Evolutionary conservation across 2,888 invertebrate genomes (phyloP), one percentile per base, ranked within the genome.

Genomic region (Nowickia ferox): DNA sequence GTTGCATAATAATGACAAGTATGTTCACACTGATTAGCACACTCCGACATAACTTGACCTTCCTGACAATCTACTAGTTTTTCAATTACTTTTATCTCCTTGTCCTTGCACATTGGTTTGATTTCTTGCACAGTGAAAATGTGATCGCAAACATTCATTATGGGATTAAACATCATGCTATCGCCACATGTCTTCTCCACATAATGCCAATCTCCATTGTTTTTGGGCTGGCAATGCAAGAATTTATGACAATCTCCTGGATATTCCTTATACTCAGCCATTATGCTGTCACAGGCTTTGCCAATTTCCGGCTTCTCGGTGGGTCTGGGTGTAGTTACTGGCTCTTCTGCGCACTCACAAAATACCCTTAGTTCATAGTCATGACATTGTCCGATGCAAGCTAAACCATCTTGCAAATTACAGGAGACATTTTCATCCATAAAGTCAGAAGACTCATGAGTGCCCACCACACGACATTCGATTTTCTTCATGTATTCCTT

Each of bases 351-450:
- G 90, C 96, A 96, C 76, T 93, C 92, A 90, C 97, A 97, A 55
- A 95, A 93, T 1, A 97, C 96, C 44, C 96, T 94, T 68, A 97
- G 95, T 93, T 98, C 97, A 90, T 97, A 97, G 93, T 98, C 97
- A 1, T 95, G 94, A 88, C 98, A 98, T 13, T 91, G 89, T 76
- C 94, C 94, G 59, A 92, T 93, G 90, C 97, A 97, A 8, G 95
- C 92, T 0, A 97, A 93, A 0, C 97, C 97, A 15, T 94, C 93
- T 88, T 96, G 95, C 80, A 97, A 90, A 88, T 95, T 95, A 90
- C 98, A 98, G 88, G 95, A 95, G 0, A 96, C 96, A 89, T 96
- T 94, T 75, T 97, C 94, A 0, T 96, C 96, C 11, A 96, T 96
- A 75, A 95, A 94, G 88, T 96, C 96, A 0, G 95, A 94, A 0